A percentile compares a stretch with the other conserved stretches of the same genome.
These are phyloP conservation scores for Polypedilum vanderplanki DNA, from an alignment of 1,140 invertebrate genomes.

Conservation along the genomic window DNA sequence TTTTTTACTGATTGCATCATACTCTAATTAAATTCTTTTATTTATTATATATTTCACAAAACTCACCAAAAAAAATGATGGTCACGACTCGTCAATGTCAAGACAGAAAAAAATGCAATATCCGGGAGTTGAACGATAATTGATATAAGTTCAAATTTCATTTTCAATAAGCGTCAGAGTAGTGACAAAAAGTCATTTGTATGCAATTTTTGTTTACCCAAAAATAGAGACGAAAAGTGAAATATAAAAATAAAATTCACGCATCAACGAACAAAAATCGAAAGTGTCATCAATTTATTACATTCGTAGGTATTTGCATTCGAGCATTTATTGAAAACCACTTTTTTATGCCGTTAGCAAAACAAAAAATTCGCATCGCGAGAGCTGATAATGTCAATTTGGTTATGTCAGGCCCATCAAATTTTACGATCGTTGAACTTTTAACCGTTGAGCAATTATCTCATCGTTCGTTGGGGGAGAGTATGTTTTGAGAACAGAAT, in stretches of 20 bases:
- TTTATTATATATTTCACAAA: background rate
- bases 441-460: constrained; percentile 4
- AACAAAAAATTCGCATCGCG: too few species aligned
- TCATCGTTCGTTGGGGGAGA: background rate
- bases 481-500: too few species aligned
- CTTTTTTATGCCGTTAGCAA: too few species aligned
- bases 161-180: background rate
- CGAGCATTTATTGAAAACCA: background rate
- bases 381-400: background rate
- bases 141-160: background rate
- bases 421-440: constrained; percentile 18
- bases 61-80: background rate
- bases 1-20: background rate
- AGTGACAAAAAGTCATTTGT: background rate
- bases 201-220: background rate
- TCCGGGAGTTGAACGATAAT: background rate
- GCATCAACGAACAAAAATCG: background rate
- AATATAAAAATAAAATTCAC: too few species aligned
- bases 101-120: background rate
- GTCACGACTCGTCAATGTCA: constrained; percentile 1
- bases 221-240: background rate
- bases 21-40: constrained; percentile 14
- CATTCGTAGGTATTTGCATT: background rate
- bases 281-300: background rate
- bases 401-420: constrained; percentile 2